A percentile compares a stretch with the other conserved stretches of the same genome.
Conservation (phyloP, 2,797 vertebrate genomes). For the Falco cherrug region DNA sequence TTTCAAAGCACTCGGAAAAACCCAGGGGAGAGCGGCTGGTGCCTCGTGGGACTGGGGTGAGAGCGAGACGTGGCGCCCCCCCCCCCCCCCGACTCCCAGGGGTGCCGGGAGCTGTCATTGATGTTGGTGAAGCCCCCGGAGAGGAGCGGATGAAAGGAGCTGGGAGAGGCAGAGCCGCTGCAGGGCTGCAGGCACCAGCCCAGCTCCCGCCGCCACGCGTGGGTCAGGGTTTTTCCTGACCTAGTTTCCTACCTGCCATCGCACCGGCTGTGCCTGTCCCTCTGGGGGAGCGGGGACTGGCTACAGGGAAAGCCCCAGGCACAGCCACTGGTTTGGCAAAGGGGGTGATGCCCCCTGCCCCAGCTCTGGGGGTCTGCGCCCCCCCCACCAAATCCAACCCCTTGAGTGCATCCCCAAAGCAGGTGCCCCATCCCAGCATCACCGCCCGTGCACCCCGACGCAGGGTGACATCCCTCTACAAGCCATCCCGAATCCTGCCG, state of each 20-base stretch:
- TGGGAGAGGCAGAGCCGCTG: neutral
- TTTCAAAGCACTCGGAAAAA: neutral
- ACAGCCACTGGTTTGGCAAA: fast-evolving
- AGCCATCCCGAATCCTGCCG: fast-evolving
- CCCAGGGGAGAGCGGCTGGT: neutral
- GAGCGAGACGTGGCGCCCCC: neutral
- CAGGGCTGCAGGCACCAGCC: neutral
- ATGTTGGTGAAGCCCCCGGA: neutral
- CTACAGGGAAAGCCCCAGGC: neutral
- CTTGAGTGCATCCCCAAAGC: fast-evolving
- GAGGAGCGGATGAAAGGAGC: constrained; percentile 10
- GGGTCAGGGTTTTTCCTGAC: constrained; percentile 48
- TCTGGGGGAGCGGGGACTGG: neutral
- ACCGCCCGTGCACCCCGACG: fast-evolving
- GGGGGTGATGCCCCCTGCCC: neutral
- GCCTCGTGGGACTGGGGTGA: neutral
- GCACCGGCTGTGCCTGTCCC: neutral
- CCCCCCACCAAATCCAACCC: neutral
- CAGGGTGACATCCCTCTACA: neutral
- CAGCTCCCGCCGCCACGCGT: fast-evolving
- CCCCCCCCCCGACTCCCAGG: neutral
- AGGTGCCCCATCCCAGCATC: neutral
- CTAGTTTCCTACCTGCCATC: constrained; percentile 40
- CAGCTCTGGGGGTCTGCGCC: fast-evolving
- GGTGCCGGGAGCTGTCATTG: neutral